These are phyloP conservation scores for Papilio dardanus DNA, from an alignment of 1,140 invertebrate species.

Conservation along the genomic window DNA sequence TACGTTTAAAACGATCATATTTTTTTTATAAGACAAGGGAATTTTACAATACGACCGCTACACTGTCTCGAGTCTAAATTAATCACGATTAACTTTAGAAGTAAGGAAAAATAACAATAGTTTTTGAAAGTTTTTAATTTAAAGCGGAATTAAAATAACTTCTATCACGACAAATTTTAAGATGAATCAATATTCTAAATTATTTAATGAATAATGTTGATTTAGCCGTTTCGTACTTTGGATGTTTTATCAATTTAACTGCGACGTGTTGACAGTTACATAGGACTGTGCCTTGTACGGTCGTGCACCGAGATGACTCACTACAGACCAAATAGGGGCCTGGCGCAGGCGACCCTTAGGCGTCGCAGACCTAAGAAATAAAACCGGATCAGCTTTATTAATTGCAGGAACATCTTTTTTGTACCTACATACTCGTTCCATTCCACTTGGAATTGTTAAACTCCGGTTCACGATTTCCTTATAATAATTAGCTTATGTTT, in stretches of 20 bases:
- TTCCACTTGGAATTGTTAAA: slow-evolving; percentile 16
- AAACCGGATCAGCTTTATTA: slow-evolving; percentile 52
- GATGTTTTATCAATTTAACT: neutral
- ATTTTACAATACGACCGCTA: neutral
- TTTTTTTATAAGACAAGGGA: no score
- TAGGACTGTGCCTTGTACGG: slow-evolving; percentile 12
- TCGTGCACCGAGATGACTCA: slow-evolving; percentile 44
- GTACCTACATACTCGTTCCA: neutral
- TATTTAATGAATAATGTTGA: neutral
- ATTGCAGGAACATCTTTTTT: slow-evolving; percentile 33
- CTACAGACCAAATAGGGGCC: slow-evolving; percentile 57
- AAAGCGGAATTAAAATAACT: no score
- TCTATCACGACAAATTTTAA: no score
- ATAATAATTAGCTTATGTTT: neutral
- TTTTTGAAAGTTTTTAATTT: no score
- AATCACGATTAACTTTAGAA: no score
- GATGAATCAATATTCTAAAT: no score
- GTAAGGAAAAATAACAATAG: no score
- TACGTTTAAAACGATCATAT: no score
- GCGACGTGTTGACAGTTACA: neutral
- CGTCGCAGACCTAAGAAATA: slow-evolving; percentile 46
- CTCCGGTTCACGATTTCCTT: neutral
- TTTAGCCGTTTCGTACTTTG: neutral
- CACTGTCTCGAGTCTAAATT: no score
- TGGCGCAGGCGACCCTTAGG: slow-evolving; percentile 49